Evolutionary conservation across 2,113 vertebrate species (phyloP), one percentile per base, ranked within the genome.

Genomic region (Nicator chloris): DNA sequence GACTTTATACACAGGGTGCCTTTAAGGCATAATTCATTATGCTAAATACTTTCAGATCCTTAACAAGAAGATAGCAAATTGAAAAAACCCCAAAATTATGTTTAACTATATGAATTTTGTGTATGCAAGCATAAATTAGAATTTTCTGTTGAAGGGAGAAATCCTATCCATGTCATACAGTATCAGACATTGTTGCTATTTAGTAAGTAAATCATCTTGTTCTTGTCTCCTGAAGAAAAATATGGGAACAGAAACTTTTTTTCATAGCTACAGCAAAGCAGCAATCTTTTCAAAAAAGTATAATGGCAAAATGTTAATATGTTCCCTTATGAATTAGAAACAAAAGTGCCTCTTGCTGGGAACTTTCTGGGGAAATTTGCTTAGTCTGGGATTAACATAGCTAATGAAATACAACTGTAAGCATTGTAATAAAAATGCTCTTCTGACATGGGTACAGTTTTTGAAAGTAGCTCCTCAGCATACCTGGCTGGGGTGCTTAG

Each of bases 361-460:
- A 88, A 42, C 57, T 40, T 94, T 61, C 61, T 79, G 59, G 59
- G 63, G 45, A 85, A 77, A 63, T 81, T 51, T 78, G 35, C 64
- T 77, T 86, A 53, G n/a, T 64, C 31, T 95, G 57, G 77, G 83
- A 92, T 91, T 96, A 85, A 73, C n/a, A 44, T 21, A 75, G 56
- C 44, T 92, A 85, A 87, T 63, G 50, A 92, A 92, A 68, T 40
- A 56, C 60, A 86, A 78, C 76, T 92, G 60, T 44, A 84, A 82
- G 66, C 37, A 54, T 1, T 72, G 73, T 42, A 42, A 65, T 24
- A 87, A 70, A 92, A 90, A 72, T 47, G 42, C 27, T 69, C 56
- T 59, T 66, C 37, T 59, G 31, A 53, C 66, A 40, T 33, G 49
- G 45, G 57, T 50, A 51, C 10, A 28, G 49, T 66, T 91, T 72